Base-by-base conservation (phyloP, 2,797 vertebrate genomes). In the Yasuhikotakia modesta region DNA sequence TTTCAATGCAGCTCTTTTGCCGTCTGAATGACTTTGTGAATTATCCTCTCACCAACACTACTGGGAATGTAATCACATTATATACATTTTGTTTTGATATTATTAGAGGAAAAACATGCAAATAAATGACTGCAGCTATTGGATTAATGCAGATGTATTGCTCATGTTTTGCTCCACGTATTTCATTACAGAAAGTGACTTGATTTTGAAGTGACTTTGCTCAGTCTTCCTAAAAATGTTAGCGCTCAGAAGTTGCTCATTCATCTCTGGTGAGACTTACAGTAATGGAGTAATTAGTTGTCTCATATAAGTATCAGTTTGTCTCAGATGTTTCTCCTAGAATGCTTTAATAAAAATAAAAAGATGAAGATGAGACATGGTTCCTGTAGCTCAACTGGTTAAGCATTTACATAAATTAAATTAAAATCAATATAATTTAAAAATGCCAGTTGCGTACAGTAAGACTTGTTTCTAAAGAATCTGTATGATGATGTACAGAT, bases 121-220 rank as follows among this genome's bases (percentile, higher is more conserved):
- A 94, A 93, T 94, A 93, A 93, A 94, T 69, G 35, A 87, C 84
- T 87, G 86, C 88, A 84, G 87, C 72, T 86, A 90, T 90, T 91
- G 85, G 87, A 90, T 83, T 60, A 57, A 80, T 35, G 4, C 46
- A 70, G 53, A 13, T n/a, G 64, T 70, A 63, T 80, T 84, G 21
- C 76, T 76, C 63, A 46, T 58, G 30, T 53, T 79, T 52, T 50
- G 48, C 3, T 16, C 17, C n/a, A 65, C 45, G 19, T 61, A 11
- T 27, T 7, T 50, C 57, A 63, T 60, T 14, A 5, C n/a, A 32
- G 55, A 63, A n/a, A 30, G 30, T 74, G 19, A 65, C 1, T 5
- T n/a, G 1, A 39, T 22, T 46, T 35, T 52, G 17, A 73, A 73
- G 48, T 35, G 5, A 39, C 1, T 5, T n/a, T 24, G 2, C 13